These are phyloP conservation scores for Archips crataeganus DNA, from an alignment of 2,888 invertebrate species.

Conservation along the genomic window DNA sequence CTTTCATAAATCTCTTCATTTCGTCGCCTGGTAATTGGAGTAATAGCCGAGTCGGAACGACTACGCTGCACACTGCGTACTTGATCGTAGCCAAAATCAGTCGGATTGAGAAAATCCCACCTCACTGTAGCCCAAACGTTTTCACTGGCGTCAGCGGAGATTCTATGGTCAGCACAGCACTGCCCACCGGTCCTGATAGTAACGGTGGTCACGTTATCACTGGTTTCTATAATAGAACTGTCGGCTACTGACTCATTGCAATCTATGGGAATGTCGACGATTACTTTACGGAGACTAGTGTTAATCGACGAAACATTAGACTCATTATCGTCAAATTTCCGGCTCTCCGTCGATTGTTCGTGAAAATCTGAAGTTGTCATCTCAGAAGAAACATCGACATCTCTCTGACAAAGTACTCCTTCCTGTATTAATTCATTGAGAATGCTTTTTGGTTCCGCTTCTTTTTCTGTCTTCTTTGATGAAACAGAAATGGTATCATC, in stretches of 20 bases:
- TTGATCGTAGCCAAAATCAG: constrained; percentile 80
- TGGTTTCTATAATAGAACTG: constrained; percentile 68
- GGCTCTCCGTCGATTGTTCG: constrained; percentile 61
- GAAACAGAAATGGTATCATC: constrained; percentile 55
- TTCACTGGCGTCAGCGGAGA: constrained; percentile 77
- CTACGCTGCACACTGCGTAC: constrained; percentile 76
- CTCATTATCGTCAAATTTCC: constrained; percentile 68
- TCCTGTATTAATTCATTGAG: constrained; percentile 78
- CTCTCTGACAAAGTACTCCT: constrained; percentile 77
- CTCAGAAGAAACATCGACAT: constrained; percentile 75
- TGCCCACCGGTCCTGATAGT: constrained; percentile 73
- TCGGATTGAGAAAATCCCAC: constrained; percentile 80
- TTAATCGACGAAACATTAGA: constrained; percentile 69
- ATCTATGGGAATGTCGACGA: constrained; percentile 76
- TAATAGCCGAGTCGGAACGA: constrained; percentile 79
- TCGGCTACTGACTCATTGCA: constrained; percentile 70
- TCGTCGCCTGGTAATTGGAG: constrained; percentile 69
- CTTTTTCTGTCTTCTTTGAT: constrained; percentile 56
- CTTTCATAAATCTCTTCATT: constrained; percentile 80
- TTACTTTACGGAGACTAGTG: constrained; percentile 70
- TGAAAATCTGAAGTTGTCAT: constrained; percentile 69
- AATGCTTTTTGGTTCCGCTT: constrained; percentile 73
- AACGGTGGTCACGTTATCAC: constrained; percentile 75
- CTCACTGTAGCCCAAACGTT: constrained; percentile 81
- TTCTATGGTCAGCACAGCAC: constrained; percentile 79